A percentile compares a stretch with the other conserved stretches of the same genome.
These are phyloP conservation scores for Gulo gulo DNA, from an alignment of 2,113 vertebrate genomes.

Conservation along the genomic window DNA sequence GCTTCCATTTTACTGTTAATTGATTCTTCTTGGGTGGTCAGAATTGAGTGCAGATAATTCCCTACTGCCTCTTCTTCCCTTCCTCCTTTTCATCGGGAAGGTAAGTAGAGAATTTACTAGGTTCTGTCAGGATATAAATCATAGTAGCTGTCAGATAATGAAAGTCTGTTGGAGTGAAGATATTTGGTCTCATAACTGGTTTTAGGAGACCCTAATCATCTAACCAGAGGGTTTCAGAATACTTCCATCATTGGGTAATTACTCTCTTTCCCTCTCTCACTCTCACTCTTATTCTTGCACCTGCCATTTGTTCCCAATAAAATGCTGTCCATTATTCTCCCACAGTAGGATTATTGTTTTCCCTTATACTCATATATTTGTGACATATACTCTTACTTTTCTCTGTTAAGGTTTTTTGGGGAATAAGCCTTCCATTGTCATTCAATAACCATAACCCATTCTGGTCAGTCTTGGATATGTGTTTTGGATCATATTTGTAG, in stretches of 20 bases:
- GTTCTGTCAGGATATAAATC: background rate
- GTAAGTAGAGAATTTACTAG: background rate
- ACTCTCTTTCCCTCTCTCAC: background rate
- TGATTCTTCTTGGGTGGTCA: slow-evolving; percentile 37
- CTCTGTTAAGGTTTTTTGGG: background rate
- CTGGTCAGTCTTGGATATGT: background rate
- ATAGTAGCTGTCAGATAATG: background rate
- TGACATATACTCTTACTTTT: background rate
- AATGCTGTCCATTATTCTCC: background rate
- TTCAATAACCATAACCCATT: background rate
- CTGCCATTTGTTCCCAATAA: background rate
- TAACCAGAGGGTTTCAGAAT: background rate
- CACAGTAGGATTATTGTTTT: background rate
- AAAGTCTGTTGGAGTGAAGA: background rate
- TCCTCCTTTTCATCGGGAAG: background rate
- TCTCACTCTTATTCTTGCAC: background rate
- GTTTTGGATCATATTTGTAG: background rate
- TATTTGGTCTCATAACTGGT: background rate
- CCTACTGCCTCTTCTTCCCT: background rate
- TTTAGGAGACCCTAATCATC: background rate
- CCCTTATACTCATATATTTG: background rate
- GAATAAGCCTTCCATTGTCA: background rate
- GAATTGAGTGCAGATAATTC: background rate
- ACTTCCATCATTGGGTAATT: background rate
- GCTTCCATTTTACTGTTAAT: slow-evolving; percentile 31